These are phyloP conservation scores for Leptothorax acervorum DNA, from an alignment of 2,888 invertebrate species.

Conservation along the genomic window DNA sequence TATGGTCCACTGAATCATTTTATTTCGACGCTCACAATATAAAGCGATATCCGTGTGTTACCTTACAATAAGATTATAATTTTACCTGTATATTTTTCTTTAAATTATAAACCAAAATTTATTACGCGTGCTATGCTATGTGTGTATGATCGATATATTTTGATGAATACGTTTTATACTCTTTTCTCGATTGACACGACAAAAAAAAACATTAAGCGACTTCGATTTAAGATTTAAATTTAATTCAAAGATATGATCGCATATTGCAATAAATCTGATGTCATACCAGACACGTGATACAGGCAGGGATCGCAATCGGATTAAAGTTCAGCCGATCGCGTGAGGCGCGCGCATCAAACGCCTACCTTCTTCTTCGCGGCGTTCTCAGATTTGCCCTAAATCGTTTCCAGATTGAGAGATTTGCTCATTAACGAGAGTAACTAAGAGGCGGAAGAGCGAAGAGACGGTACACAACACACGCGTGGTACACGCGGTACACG, in stretches of 20 bases:
- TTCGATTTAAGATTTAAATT: neutral
- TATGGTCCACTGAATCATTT: neutral
- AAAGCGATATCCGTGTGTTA: neutral
- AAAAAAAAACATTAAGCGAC: neutral
- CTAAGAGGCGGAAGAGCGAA: neutral
- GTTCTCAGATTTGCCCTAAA: neutral
- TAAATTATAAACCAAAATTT: neutral
- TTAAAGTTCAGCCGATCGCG: neutral
- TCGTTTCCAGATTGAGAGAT: neutral
- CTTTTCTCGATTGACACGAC: neutral
- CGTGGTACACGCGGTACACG: neutral
- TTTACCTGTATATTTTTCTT: neutral
- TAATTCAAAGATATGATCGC: neutral
- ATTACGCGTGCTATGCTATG: neutral
- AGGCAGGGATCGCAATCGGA: neutral
- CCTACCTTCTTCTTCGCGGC: slow-evolving; percentile 19
- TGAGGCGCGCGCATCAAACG: neutral
- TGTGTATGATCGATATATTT: neutral
- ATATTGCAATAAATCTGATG: neutral
- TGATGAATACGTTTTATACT: neutral
- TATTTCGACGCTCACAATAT: neutral
- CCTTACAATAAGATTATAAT: neutral
- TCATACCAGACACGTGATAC: neutral
- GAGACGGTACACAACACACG: neutral
- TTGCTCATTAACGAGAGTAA: neutral